These are phyloP conservation scores for Haliclona indistincta DNA, from an alignment of 37 sponge, comb jelly and placozoan species.

Conservation along the genomic window DNA sequence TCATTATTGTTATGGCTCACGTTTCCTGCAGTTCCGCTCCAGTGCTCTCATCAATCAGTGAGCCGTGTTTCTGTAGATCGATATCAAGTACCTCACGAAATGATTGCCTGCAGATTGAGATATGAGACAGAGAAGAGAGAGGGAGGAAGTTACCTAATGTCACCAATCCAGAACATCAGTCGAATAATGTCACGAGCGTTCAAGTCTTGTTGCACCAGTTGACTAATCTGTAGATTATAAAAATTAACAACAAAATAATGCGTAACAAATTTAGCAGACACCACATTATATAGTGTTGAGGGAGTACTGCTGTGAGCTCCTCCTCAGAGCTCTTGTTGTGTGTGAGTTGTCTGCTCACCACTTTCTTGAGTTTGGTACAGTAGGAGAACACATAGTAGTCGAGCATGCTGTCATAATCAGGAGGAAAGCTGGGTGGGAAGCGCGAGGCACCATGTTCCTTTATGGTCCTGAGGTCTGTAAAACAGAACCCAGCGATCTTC, in stretches of 20 bases:
- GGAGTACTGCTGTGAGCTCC: no score
- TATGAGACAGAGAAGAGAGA: background rate
- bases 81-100: conserved; percentile 32
- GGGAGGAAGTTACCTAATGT: conserved; percentile 38
- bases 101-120: conserved; percentile 56
- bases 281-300: no score
- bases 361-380: conserved; percentile 55
- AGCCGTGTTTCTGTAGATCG: conserved; percentile 53
- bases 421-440: conserved; percentile 79
- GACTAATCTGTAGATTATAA: conserved; percentile 32
- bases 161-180: conserved; percentile 68
- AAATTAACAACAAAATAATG: background rate
- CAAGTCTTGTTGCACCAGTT: conserved; percentile 39
- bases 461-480: conserved; percentile 37
- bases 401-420: conserved; percentile 70
- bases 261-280: no score
- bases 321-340: no score
- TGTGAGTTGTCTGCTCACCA: no score
- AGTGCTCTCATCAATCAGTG: conserved; percentile 44
- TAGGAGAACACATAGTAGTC: conserved; percentile 63
- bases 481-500: conserved; percentile 35
- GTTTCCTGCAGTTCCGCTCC: conserved; percentile 49
- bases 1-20: conserved; percentile 33
- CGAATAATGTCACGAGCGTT: conserved; percentile 61
- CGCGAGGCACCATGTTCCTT: conserved; percentile 36